phyloP scores from a whole-genome alignment of 92 coral and sea anemone species.

The Virgularia gustaviana region DNA sequence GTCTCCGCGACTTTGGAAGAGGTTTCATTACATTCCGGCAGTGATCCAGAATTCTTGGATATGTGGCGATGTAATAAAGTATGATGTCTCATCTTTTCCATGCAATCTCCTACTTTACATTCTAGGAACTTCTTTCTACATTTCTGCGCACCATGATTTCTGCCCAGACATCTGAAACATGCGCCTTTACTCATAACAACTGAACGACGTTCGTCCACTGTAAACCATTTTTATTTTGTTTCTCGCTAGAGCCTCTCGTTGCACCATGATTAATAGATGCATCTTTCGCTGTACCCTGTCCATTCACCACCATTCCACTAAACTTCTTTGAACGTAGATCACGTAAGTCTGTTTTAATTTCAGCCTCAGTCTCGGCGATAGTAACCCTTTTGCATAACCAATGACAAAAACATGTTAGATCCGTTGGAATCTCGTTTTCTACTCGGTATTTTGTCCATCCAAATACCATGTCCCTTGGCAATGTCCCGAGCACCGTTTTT shows the following conservation, averaged over 20 bases:
- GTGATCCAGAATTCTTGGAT: background rate
- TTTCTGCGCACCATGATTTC: background rate
- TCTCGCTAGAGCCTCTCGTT: background rate
- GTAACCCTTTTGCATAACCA: too few relatives aligned
- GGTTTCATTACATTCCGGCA: background rate
- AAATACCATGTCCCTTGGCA: background rate
- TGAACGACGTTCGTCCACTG: background rate
- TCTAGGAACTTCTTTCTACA: background rate
- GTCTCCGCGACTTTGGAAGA: background rate
- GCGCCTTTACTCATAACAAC: constrained; percentile 1
- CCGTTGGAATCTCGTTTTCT: too few relatives aligned
- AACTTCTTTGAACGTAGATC: too few relatives aligned
- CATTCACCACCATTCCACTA: too few relatives aligned
- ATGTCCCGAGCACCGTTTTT: background rate
- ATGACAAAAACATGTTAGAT: too few relatives aligned
- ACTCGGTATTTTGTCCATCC: too few relatives aligned
- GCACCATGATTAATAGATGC: background rate
- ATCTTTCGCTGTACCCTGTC: too few relatives aligned
- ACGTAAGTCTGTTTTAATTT: too few relatives aligned
- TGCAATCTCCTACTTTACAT: background rate
- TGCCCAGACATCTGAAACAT: constrained; percentile 17
- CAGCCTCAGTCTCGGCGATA: too few relatives aligned
- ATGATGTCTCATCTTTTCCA: background rate
- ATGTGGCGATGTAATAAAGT: background rate
- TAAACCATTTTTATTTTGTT: background rate